Conservation (phyloP, 2,113 vertebrate genomes). For the Heliornis fulica region DNA sequence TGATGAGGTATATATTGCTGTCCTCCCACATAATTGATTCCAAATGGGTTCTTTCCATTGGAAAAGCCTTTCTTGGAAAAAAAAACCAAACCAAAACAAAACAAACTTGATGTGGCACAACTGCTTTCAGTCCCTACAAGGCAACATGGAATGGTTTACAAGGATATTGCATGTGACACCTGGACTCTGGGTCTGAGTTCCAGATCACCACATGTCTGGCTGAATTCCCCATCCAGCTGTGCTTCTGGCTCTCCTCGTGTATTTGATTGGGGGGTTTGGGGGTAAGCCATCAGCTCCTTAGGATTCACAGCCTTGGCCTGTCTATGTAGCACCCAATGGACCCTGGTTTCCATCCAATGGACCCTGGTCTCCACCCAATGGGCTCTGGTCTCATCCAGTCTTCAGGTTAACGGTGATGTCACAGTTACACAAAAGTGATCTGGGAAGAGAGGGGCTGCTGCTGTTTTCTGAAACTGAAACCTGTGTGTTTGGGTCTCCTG, state of each 20-base stretch:
- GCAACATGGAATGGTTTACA: background rate
- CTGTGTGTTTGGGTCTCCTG: background rate
- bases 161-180: fast-evolving
- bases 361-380: fast-evolving
- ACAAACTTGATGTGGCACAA: background rate
- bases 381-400: background rate
- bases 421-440: background rate
- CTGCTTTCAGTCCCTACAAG: background rate
- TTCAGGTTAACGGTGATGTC: background rate
- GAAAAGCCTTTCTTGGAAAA: background rate
- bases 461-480: background rate
- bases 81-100: too few relatives aligned
- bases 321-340: fast-evolving
- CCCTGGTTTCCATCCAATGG: background rate
- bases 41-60: background rate
- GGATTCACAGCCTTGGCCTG: background rate
- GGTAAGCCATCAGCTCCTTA: background rate
- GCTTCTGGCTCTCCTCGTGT: background rate
- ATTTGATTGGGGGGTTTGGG: background rate
- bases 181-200: background rate
- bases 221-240: background rate
- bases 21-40: background rate
- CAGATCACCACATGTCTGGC: background rate
- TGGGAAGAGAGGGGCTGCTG: background rate
- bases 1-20: background rate